Percentiles rank a stretch among this genome's conserved stretches.
Evolutionary conservation across 2,888 invertebrate species (phyloP).

Genomic region (Ptychoptera contaminata): DNA sequence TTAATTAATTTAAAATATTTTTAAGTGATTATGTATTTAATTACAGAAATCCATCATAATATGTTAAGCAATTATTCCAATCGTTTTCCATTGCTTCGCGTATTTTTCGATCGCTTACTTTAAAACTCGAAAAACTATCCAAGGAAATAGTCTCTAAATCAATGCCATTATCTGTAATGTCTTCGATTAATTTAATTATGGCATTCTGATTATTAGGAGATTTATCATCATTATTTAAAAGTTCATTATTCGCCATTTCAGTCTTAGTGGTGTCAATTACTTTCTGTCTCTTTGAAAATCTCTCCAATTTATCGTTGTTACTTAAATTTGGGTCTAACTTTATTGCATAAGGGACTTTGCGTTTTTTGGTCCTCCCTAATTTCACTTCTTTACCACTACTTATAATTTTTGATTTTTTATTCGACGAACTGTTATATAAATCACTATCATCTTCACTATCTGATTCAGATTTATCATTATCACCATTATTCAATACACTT

Average conservation of each 20-base stretch:
- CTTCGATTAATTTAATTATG: too few relatives aligned
- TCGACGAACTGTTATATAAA: background rate
- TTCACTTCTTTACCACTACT: constrained; percentile 1
- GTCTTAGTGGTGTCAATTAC: too few relatives aligned
- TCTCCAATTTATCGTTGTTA: background rate
- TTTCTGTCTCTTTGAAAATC: too few relatives aligned
- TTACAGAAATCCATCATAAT: background rate
- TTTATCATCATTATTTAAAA: too few relatives aligned
- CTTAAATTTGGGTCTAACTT: background rate
- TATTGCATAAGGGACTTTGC: constrained; percentile 1
- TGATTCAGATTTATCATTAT: background rate
- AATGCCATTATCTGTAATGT: too few relatives aligned
- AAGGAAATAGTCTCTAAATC: too few relatives aligned
- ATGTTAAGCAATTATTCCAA: background rate
- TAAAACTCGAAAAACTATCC: background rate
- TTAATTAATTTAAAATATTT: background rate
- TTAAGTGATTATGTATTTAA: background rate
- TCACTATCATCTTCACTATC: background rate
- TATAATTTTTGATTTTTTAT: constrained; percentile 1
- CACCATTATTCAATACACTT: background rate
- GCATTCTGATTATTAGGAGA: too few relatives aligned
- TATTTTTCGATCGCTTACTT: background rate
- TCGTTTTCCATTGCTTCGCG: background rate
- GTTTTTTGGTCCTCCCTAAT: constrained; percentile 1
- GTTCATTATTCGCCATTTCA: too few relatives aligned